Percentiles rank a stretch among this genome's conserved stretches.
These are phyloP conservation scores for Phataginus tricuspis DNA, from an alignment of 2,797 vertebrate genomes.

Conservation along the genomic window DNA sequence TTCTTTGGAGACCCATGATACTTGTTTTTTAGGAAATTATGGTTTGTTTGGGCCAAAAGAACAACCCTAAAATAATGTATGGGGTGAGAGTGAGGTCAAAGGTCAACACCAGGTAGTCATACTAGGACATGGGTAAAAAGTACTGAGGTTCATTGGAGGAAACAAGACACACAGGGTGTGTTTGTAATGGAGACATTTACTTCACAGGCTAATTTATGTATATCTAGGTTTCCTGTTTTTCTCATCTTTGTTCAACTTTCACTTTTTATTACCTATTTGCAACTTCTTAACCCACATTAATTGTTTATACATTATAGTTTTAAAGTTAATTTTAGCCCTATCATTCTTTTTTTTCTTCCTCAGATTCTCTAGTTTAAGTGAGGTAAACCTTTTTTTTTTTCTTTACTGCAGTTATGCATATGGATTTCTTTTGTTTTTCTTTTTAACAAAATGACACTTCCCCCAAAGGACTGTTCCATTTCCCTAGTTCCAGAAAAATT, in stretches of 20 bases:
- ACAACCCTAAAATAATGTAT: background rate
- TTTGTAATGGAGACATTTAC: background rate
- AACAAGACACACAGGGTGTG: background rate
- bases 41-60: background rate
- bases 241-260: slow-evolving; percentile 26
- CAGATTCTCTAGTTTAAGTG: background rate
- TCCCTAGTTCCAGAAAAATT: background rate
- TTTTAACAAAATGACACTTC: slow-evolving; percentile 1
- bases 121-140: background rate
- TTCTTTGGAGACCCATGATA: slow-evolving; percentile 24
- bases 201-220: background rate
- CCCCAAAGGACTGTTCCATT: background rate
- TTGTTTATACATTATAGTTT: background rate
- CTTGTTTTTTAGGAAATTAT: background rate
- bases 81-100: background rate
- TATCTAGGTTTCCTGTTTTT: background rate
- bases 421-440: background rate
- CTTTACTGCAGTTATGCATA: background rate
- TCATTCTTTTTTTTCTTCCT: background rate
- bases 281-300: background rate
- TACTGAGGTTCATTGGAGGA: background rate
- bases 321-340: slow-evolving; percentile 30
- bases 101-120: background rate
- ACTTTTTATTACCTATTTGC: background rate
- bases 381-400: background rate